Base-by-base conservation (phyloP, 2,797 vertebrate species). In the Thaleichthys pacificus region DNA sequence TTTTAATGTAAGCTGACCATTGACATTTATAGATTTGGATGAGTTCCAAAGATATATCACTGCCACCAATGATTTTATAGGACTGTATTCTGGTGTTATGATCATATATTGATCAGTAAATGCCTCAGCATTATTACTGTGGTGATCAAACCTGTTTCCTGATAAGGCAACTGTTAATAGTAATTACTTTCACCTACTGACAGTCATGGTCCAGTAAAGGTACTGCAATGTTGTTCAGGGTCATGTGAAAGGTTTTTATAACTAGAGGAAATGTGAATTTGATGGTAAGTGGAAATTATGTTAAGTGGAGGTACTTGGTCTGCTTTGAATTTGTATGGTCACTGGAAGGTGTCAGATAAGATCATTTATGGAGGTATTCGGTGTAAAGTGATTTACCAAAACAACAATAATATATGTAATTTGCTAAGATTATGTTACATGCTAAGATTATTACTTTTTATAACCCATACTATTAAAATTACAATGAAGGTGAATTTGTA, bases 351-450 rank as follows among this genome's bases (percentile, higher is more conserved):
- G 78, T 81, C 71, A 68, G 76, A 80, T 60, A 70, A 78, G 79
- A 74, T 74, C 68, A 42, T 87, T 71, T 79, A 75, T 78, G 74
- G 85, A 80, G 82, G 81, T 88, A 61, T 83, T 65, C 42, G 66
- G 63, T 88, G 85, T 89, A 89, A 92, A 80, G 88, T 91, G 90
- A 88, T 90, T 87, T 89, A 88, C 84, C 66, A 74, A 89, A 91
- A 89, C 90, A 90, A 92, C 91, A 91, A 90, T 91, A 91, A 92
- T 92, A 93, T 93, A 86, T 87, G 78, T 70, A 82, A 71, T 81
- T 78, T 66, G 35, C 51, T 80, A 81, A 86, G 71, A 84, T 70
- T 82, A 80, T 79, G 76, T 76, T 79, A 75, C 82, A 84, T 80
- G 74, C 80, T 63, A 56, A 63, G 63, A 21, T 66, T 19, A 32